Conservation (phyloP, 2,113 vertebrate genomes). For the Phalacrocorax carbo region DNA sequence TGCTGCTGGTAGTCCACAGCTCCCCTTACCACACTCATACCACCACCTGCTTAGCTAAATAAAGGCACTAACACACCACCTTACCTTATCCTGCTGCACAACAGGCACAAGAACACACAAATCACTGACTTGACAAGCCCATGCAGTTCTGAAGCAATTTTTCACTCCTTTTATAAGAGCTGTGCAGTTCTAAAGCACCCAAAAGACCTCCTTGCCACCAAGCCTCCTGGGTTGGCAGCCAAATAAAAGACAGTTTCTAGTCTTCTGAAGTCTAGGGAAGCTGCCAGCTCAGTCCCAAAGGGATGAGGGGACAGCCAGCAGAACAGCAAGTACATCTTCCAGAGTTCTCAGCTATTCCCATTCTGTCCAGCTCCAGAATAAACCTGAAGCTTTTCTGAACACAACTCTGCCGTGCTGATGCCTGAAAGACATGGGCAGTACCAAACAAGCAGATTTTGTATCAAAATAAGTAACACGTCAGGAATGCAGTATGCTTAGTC, state of each 20-base stretch:
- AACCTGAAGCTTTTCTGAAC: not conserved
- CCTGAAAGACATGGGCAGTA: not conserved
- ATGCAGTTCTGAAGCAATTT: conserved; percentile 15
- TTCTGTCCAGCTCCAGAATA: not conserved
- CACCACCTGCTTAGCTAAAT: not conserved
- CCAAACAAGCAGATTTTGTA: not conserved
- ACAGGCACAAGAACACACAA: not conserved
- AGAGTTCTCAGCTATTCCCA: not conserved
- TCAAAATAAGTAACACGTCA: conserved; percentile 28
- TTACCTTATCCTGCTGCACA: not conserved
- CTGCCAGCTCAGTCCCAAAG: not conserved
- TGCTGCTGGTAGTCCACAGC: not conserved
- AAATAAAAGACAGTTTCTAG: not conserved
- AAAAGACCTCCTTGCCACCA: not conserved
- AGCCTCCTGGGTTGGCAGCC: not conserved
- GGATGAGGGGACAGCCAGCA: not conserved
- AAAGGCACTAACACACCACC: not conserved
- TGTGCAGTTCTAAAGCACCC: not conserved
- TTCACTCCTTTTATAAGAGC: not conserved
- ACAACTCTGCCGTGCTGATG: not conserved
- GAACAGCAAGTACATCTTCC: not conserved
- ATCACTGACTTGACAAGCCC: not conserved
- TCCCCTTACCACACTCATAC: not conserved
- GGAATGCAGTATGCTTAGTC: conserved; percentile 6
- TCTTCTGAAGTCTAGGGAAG: not conserved